A percentile compares a stretch with the other conserved stretches of the same genome.
These are phyloP conservation scores for Spheniscus humboldti DNA, from an alignment of 2,797 vertebrate species.

Conservation along the genomic window DNA sequence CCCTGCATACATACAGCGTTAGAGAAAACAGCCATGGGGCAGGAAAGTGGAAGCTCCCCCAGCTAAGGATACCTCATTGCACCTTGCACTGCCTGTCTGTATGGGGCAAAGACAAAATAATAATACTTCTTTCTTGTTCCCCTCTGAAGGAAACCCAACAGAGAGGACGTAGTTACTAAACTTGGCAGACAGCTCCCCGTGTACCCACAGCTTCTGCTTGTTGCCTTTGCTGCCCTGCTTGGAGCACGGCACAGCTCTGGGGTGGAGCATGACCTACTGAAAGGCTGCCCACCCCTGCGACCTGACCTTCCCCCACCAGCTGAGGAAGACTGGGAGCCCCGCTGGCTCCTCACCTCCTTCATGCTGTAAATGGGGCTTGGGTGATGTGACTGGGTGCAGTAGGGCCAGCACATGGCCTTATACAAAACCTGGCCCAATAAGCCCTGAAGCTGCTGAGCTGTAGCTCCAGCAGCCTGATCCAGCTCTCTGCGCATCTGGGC, in stretches of 20 bases:
- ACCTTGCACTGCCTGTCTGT: neutral
- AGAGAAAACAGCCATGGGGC: neutral
- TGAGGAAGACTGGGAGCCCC: neutral
- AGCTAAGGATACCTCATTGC: neutral
- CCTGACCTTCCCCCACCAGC: neutral
- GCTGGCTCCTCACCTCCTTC: accelerated
- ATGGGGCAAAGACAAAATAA: neutral
- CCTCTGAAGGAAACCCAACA: neutral
- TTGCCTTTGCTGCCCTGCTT: neutral
- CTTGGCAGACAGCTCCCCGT: neutral
- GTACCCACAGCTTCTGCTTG: neutral
- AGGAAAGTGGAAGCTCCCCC: neutral
- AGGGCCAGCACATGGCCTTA: neutral
- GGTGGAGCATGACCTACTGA: accelerated
- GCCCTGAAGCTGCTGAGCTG: neutral
- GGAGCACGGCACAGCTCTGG: accelerated
- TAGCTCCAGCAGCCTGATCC: neutral
- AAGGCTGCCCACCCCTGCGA: neutral
- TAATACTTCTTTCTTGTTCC: neutral
- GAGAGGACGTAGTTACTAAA: neutral
- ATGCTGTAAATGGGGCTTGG: neutral
- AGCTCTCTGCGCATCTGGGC: neutral
- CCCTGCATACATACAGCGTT: neutral
- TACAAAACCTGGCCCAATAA: neutral
- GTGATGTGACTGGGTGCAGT: neutral